A percentile compares a stretch with the other conserved stretches of the same genome.
Evolutionary conservation across 1,140 invertebrate species (phyloP).

Genomic region (Drosophila ogumai): DNA sequence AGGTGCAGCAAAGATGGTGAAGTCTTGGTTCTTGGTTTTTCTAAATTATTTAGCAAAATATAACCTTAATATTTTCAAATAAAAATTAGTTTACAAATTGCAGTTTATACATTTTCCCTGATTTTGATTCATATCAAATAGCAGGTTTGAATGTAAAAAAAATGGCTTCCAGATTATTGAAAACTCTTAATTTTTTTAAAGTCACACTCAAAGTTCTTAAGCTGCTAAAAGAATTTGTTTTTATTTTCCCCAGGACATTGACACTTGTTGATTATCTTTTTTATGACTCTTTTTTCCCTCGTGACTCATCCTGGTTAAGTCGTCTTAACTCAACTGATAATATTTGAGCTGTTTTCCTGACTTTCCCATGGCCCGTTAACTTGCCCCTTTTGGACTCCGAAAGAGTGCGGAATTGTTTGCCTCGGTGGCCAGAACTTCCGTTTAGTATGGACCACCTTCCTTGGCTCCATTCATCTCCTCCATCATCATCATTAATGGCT

Average conservation of each 20-base stretch:
- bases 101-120: rapidly evolving
- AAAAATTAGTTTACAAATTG: too few species aligned
- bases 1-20: too few species aligned
- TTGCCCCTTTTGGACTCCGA: slow-evolving; percentile 19
- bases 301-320: slow-evolving; percentile 10
- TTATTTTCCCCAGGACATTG: slow-evolving; percentile 13
- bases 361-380: slow-evolving; percentile 34
- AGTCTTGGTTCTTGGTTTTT: too few species aligned
- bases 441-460: slow-evolving; percentile 31
- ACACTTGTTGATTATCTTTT: slow-evolving; percentile 16
- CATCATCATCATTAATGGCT: slow-evolving; percentile 49
- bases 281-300: slow-evolving; percentile 2
- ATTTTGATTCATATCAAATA: neutral
- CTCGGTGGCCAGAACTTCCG: slow-evolving; percentile 51
- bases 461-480: slow-evolving; percentile 19
- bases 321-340: slow-evolving; percentile 17
- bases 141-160: neutral
- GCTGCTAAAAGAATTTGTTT: neutral
- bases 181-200: neutral
- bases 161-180: too few species aligned
- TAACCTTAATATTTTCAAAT: neutral
- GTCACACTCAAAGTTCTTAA: neutral
- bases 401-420: slow-evolving; percentile 43
- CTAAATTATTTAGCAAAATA: neutral
- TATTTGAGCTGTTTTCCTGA: slow-evolving; percentile 15